Base-by-base conservation (phyloP, 2,888 invertebrate genomes). In the Mylabris sibirica region DNA sequence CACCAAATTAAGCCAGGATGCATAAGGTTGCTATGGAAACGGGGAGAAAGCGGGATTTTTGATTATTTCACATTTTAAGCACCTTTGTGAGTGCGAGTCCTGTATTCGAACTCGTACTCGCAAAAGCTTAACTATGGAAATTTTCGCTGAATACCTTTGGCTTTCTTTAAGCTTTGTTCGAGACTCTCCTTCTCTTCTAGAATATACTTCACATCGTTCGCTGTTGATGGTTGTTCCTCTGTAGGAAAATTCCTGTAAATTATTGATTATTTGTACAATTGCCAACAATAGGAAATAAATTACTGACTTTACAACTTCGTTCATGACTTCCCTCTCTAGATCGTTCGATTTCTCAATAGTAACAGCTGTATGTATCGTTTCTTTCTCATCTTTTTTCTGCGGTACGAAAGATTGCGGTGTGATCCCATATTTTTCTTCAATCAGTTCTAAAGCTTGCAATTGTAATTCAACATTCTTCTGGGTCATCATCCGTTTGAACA, bases 401-500 rank as follows among this genome's bases (percentile, higher is more conserved):
- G 88, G 85, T 22, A 89, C 80, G 80, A 90, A 89, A n/a, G 90
- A 87, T 64, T 88, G 88, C 1, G 90, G 92, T 79, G 89, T 90
- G 62, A 89, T 84, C 17, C 92, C 91, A 77, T 91, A 93, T 76
- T 93, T 90, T 78, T 92, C 89, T 81, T 95, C 94, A 65, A 96
- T 92, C 77, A 95, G 86, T 84, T 95, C 95, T 74, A 96, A 84
- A 0, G 95, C 95, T 87, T 97, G 93, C 71, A 97, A 85, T 82
- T 97, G 97, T 41, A 97, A 87, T 80, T 97, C 96, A 26, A 97
- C 90, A 84, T 97, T 97, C 79, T 95, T 92, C 82, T 96, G 94
- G 8, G 92, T 93, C 97, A 97, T 97, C 92, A 97, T 93, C 72
- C 93, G 90, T 67, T 93, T 92, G 82, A 97, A 97, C 84, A 96